Evolutionary conservation across 2,113 vertebrate species (phyloP).

Genomic region (Hypomesus transpacificus): DNA sequence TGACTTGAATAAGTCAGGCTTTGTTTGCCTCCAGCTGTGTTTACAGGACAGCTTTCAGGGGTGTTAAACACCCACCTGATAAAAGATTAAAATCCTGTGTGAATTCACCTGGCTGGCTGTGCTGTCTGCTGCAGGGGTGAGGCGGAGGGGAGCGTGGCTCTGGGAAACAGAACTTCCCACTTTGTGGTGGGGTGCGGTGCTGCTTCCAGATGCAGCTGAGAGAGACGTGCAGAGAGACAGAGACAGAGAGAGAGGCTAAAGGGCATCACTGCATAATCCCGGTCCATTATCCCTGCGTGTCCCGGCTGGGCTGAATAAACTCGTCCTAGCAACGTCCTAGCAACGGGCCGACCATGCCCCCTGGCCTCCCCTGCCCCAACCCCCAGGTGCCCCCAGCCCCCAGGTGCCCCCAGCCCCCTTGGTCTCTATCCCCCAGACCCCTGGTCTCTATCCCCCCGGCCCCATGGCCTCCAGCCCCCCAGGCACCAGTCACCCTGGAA

Average conservation of each 20-base stretch:
- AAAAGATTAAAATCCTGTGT: too few species aligned
- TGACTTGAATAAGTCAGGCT: too few species aligned
- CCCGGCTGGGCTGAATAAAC: constrained; percentile 56
- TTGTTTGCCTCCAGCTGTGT: background rate
- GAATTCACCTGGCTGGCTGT: too few species aligned
- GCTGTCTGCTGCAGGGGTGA: too few species aligned
- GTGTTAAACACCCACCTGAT: constrained; percentile 5
- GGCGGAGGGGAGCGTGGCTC: constrained; percentile 9
- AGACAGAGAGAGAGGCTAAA: constrained; percentile 46
- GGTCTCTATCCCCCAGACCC: background rate
- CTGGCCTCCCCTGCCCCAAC: background rate
- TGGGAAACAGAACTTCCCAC: constrained; percentile 43
- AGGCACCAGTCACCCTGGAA: background rate
- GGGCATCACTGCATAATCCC: constrained; percentile 66
- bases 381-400: constrained; percentile 24
- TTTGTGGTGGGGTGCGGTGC: constrained; percentile 34
- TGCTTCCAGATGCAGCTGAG: constrained; percentile 55
- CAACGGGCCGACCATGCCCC: constrained; percentile 47
- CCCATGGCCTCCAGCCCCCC: background rate
- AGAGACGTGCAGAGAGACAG: constrained; percentile 49
- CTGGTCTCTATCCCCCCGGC: background rate
- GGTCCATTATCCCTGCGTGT: constrained; percentile 64
- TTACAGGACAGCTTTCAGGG: constrained; percentile 57
- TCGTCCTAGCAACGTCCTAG: constrained; percentile 60
- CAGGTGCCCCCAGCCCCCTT: constrained; percentile 3